These are phyloP conservation scores for Drosophila murphyi DNA, from an alignment of 1,140 invertebrate species.

Conservation along the genomic window DNA sequence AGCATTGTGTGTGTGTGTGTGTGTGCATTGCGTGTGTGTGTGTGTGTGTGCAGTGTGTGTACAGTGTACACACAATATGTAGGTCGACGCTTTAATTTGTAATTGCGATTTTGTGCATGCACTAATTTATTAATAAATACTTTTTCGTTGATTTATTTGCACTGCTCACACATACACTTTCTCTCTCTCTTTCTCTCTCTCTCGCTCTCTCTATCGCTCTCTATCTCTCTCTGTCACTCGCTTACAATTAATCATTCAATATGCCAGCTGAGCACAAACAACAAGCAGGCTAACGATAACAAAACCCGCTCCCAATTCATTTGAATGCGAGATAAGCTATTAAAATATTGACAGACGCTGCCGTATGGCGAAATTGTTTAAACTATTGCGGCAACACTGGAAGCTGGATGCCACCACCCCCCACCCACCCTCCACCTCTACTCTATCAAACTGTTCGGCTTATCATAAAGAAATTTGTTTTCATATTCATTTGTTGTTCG, in stretches of 20 bases:
- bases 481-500: slow-evolving; percentile 2
- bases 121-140: slow-evolving; percentile 81
- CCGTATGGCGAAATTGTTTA: slow-evolving; percentile 74
- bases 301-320: slow-evolving; percentile 25
- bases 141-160: slow-evolving; percentile 73
- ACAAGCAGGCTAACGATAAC: slow-evolving; percentile 25
- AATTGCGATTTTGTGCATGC: slow-evolving; percentile 76
- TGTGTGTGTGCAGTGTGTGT: slow-evolving; percentile 1
- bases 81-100: slow-evolving; percentile 57
- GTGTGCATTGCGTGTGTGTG: background rate
- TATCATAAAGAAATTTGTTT: slow-evolving; percentile 64
- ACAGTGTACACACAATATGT: slow-evolving; percentile 18
- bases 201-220: background rate
- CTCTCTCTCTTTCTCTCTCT: background rate
- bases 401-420: background rate
- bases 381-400: slow-evolving; percentile 46
- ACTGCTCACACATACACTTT: slow-evolving; percentile 42
- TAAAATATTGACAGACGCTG: slow-evolving; percentile 69
- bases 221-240: background rate
- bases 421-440: background rate
- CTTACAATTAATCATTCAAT: slow-evolving; percentile 46
- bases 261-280: slow-evolving; percentile 52
- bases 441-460: slow-evolving; percentile 30
- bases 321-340: slow-evolving; percentile 65
- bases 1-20: too few species aligned